Percentiles rank a stretch among this genome's conserved stretches.
These are phyloP conservation scores for Thomomys bottae DNA, from an alignment of 2,113 vertebrate species.

Conservation along the genomic window DNA sequence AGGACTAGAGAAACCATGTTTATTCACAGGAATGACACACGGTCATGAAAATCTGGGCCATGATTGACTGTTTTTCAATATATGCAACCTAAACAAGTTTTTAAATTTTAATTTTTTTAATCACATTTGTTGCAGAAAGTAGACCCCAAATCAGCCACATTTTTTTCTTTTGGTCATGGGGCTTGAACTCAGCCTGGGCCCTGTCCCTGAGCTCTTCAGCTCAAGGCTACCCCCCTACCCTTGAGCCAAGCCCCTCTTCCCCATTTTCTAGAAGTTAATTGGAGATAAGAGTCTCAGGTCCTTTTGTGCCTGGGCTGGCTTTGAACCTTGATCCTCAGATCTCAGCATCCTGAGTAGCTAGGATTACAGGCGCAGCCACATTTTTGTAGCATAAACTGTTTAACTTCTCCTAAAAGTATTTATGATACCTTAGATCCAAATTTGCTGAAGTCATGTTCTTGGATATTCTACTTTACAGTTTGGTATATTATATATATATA, in stretches of 20 bases:
- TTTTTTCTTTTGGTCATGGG: too few relatives aligned
- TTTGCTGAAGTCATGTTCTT: constrained; percentile 78
- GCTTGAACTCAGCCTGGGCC: too few relatives aligned
- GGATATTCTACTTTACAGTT: constrained; percentile 26
- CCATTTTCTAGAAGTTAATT: too few relatives aligned
- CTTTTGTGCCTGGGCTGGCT: too few relatives aligned
- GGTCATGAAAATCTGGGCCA: not conserved
- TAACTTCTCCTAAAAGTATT: constrained; percentile 73
- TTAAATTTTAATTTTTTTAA: constrained; percentile 63
- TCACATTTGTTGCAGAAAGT: constrained; percentile 49
- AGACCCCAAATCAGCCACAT: constrained; percentile 55
- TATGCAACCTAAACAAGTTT: constrained; percentile 3
- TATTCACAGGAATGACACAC: not conserved
- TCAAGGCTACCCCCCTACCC: too few relatives aligned
- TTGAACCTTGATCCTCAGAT: too few relatives aligned
- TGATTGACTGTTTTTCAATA: constrained; percentile 18
- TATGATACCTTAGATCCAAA: constrained; percentile 44
- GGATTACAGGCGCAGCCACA: too few relatives aligned
- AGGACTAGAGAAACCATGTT: not conserved
- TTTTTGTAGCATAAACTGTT: constrained; percentile 58
- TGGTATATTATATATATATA: constrained; percentile 41
- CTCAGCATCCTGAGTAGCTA: too few relatives aligned
- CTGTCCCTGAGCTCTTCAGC: too few relatives aligned
- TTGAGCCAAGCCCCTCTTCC: too few relatives aligned
- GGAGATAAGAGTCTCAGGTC: too few relatives aligned